Base-by-base conservation (phyloP, 1,140 invertebrate genomes). In the Lasaia peninsularis region DNA sequence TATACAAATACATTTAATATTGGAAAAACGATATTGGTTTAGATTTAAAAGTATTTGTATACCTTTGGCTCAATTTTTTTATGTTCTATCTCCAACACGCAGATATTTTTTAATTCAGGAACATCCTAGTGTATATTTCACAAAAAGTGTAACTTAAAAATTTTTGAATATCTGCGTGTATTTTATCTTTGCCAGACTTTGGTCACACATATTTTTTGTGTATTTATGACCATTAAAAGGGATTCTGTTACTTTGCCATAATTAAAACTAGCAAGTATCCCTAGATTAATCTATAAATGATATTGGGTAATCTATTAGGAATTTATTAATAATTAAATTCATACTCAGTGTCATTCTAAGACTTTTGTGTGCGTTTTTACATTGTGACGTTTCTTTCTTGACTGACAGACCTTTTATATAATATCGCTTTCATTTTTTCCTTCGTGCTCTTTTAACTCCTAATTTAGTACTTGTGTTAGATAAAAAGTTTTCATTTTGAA, bases 261-360 rank as follows among this genome's bases (percentile, higher is more conserved):
- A 18, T 59, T 64, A 67, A 65, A 65, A 65, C 53, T 58, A 60
- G 57, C 59, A 64, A 64, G 51, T 64, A 67, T 64, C 63, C 65
- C 51, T 56, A 28, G 2, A 35, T 40, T 24, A 54, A 52, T 61
- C 21, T 34, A 12, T 33, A 16, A 53, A 34, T 21, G 16, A 51
- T 34, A 63, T 57, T 63, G 61, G 58, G 52, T 67, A 35, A 52
- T 16, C 33, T 58, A 16, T 60, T 62, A 32, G 53, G 40, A 62
- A 62, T 50, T 62, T 56, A 55, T 24, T 20, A 14, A 3, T 44
- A 28, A 44, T 55, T 55, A 55, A 56, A 51, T 60, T 60, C 32
- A 44, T 35, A 56, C 48, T 65, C 60, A 52, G 48, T 62, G 52
- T 61, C 14, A 51, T 55, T 44, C 28, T 28, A 28, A 28, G 24